Evolutionary conservation across 2,113 vertebrate genomes (phyloP).

Genomic region (Chaetodon trifascialis): DNA sequence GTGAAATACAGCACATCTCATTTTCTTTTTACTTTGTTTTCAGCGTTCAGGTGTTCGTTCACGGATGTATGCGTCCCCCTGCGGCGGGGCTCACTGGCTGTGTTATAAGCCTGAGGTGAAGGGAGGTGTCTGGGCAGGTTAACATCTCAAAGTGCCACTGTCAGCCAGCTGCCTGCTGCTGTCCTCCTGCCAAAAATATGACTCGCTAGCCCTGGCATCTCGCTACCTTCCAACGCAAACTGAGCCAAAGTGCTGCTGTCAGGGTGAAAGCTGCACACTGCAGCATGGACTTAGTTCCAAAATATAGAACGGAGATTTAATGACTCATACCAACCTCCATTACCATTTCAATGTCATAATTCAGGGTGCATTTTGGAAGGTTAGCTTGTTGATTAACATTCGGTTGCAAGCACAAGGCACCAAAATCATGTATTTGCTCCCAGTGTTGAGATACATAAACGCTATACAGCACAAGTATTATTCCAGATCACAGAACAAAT

Average conservation of each 20-base stretch:
- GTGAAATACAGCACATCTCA: neutral
- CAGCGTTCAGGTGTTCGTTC: neutral
- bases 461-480: neutral
- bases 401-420: neutral
- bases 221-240: conserved; percentile 14
- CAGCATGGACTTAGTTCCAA: neutral
- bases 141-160: conserved; percentile 34
- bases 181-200: conserved; percentile 56
- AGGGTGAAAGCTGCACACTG: neutral
- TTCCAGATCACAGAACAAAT: neutral
- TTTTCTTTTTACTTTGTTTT: neutral
- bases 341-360: neutral
- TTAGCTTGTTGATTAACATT: neutral
- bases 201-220: conserved; percentile 41
- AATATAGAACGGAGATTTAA: neutral
- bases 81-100: conserved; percentile 11
- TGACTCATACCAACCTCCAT: neutral
- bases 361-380: neutral
- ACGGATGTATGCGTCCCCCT: neutral
- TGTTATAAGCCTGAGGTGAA: conserved; percentile 39
- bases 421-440: neutral
- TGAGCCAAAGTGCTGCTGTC: conserved; percentile 27
- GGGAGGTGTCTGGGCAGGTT: conserved; percentile 62
- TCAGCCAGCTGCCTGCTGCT: conserved; percentile 63
- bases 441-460: neutral